Evolutionary conservation across 2,797 vertebrate species (phyloP).

Genomic region (Graptemys geographica): DNA sequence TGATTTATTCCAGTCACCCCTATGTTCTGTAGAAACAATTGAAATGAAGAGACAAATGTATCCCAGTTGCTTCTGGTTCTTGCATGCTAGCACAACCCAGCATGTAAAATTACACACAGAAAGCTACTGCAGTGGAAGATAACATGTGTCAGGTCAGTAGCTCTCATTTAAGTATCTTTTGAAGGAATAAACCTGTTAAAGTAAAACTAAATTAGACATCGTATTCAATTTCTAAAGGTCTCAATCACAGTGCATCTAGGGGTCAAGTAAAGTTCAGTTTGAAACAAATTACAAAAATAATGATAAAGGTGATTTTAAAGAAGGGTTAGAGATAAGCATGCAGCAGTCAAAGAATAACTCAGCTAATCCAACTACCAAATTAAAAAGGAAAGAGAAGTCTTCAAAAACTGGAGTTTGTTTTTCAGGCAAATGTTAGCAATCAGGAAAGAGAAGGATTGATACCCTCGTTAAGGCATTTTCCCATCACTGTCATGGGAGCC

Average conservation of each 20-base stretch:
- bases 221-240: neutral
- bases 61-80: neutral
- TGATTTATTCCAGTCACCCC: neutral
- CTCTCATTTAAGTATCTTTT: neutral
- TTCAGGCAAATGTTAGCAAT: neutral
- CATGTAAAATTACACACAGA: neutral
- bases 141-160: neutral
- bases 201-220: conserved; percentile 35
- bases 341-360: neutral
- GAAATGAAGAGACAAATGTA: neutral
- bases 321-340: conserved; percentile 11
- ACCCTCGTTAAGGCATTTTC: conserved; percentile 43
- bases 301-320: conserved; percentile 6
- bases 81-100: neutral
- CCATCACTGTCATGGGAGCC: neutral
- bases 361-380: neutral
- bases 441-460: neutral
- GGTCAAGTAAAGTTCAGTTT: conserved; percentile 51
- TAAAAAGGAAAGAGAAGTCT: neutral
- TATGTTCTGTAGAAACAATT: neutral
- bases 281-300: conserved; percentile 18
- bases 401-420: neutral
- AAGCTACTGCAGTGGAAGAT: conserved; percentile 11
- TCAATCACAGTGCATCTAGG: conserved; percentile 1
- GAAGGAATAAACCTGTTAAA: conserved; percentile 32